Conservation (phyloP, 2,113 vertebrate species). For the Xenus cinereus region DNA sequence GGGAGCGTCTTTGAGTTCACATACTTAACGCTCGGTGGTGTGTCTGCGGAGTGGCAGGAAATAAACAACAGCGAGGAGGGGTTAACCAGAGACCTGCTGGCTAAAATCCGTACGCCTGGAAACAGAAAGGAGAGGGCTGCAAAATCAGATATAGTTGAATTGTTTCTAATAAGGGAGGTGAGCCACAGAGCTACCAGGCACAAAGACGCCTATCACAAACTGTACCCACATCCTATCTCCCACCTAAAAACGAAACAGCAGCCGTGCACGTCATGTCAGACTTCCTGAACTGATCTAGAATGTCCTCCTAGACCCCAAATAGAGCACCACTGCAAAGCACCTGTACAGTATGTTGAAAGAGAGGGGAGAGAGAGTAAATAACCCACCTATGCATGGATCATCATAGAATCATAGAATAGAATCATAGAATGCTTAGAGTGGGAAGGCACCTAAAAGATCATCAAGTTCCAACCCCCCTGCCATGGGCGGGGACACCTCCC, state of each 20-base stretch:
- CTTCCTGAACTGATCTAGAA: background rate
- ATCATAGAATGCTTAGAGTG: too few species aligned
- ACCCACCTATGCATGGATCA: background rate
- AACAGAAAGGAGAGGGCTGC: background rate
- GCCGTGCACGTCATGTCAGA: background rate
- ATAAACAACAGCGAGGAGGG: conserved; percentile 25
- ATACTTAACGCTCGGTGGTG: conserved; percentile 42
- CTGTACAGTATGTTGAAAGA: background rate
- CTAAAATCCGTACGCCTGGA: background rate
- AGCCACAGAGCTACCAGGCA: background rate
- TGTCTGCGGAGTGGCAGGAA: conserved; percentile 14
- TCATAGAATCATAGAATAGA: background rate
- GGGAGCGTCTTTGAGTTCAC: conserved; percentile 31
- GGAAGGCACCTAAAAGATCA: too few species aligned
- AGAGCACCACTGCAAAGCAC: background rate
- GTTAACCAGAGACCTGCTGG: conserved; percentile 54
- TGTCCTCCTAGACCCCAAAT: background rate
- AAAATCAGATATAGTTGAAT: background rate
- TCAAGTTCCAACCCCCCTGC: too few species aligned
- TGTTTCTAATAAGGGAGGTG: background rate
- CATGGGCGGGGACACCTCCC: too few species aligned
- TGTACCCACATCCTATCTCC: background rate
- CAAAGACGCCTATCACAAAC: background rate
- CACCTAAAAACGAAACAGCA: background rate
- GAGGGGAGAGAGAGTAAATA: background rate